Conservation (phyloP, 2,888 invertebrate genomes). For the Chalcosyrphus nemorum region DNA sequence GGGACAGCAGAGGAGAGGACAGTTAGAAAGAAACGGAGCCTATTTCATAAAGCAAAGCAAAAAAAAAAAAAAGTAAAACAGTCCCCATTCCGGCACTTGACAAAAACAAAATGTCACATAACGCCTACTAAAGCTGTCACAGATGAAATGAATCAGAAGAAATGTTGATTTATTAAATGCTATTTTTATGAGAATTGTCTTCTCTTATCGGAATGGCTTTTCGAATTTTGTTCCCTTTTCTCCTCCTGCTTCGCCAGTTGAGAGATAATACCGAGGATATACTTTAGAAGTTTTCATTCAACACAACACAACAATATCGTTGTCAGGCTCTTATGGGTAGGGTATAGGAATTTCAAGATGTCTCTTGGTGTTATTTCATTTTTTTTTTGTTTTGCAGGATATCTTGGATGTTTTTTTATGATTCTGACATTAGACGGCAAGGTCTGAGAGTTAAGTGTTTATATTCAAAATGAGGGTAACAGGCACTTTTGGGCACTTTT, state of each 20-base stretch:
- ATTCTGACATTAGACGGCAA: slow-evolving; percentile 22
- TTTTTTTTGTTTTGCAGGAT: background rate
- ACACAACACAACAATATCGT: slow-evolving; percentile 55
- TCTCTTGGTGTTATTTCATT: slow-evolving; percentile 4
- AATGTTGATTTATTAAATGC: slow-evolving; percentile 72
- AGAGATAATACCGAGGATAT: slow-evolving; percentile 34
- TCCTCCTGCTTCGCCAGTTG: slow-evolving; percentile 34
- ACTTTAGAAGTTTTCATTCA: slow-evolving; percentile 63
- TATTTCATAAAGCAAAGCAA: slow-evolving; percentile 35
- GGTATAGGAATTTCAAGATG: slow-evolving; percentile 33
- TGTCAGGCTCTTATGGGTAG: slow-evolving; percentile 54
- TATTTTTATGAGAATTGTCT: slow-evolving; percentile 66
- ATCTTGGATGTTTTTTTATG: slow-evolving; percentile 1
- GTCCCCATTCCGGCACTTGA: slow-evolving; percentile 29
- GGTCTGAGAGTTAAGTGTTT: slow-evolving; percentile 39
- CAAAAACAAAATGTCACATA: slow-evolving; percentile 64
- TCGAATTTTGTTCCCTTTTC: slow-evolving; percentile 25
- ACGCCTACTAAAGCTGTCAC: slow-evolving; percentile 68
- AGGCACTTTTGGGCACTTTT: slow-evolving; percentile 26
- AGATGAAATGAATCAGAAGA: slow-evolving; percentile 69
- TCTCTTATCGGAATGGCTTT: slow-evolving; percentile 48
- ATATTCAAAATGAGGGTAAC: slow-evolving; percentile 22
- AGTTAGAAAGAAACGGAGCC: slow-evolving; percentile 1
- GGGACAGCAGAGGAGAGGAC: slow-evolving; percentile 30
- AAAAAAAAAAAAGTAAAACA: slow-evolving; percentile 9